These are phyloP conservation scores for Edolisoma coerulescens DNA, from an alignment of 2,113 vertebrate species.

Conservation along the genomic window DNA sequence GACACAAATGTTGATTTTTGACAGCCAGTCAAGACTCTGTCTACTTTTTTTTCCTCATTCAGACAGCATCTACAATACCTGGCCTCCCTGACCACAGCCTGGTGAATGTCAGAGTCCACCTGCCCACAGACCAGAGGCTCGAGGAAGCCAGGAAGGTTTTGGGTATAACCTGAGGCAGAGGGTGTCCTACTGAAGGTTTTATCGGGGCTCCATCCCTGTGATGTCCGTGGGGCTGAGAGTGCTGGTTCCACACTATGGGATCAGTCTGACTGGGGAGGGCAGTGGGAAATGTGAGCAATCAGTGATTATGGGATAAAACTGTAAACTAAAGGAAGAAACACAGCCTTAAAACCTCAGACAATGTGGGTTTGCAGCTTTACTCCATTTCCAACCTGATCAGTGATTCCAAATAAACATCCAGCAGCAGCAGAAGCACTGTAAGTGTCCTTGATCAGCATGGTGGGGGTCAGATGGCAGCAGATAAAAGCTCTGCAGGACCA, in stretches of 20 bases:
- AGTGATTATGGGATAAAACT: background rate
- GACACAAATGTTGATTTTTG: background rate
- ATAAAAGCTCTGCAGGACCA: background rate
- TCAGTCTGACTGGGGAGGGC: background rate
- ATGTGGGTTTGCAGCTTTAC: background rate
- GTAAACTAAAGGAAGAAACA: background rate
- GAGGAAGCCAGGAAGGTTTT: background rate
- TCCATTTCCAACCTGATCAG: background rate
- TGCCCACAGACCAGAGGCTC: background rate
- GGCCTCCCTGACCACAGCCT: background rate
- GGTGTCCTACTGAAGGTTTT: background rate
- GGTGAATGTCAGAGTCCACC: background rate
- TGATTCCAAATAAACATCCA: slow-evolving; percentile 32
- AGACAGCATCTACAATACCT: background rate
- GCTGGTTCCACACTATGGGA: accelerated
- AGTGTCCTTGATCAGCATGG: background rate
- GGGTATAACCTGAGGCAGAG: background rate
- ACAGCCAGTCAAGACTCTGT: background rate
- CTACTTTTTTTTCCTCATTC: background rate
- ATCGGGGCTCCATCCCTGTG: background rate
- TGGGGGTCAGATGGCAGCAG: background rate
- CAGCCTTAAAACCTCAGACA: background rate
- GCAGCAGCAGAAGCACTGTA: background rate
- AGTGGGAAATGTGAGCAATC: background rate
- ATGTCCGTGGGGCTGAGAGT: background rate